phyloP scores from a whole-genome alignment of 2,113 vertebrate genomes.

The Rhinoptilus africanus region DNA sequence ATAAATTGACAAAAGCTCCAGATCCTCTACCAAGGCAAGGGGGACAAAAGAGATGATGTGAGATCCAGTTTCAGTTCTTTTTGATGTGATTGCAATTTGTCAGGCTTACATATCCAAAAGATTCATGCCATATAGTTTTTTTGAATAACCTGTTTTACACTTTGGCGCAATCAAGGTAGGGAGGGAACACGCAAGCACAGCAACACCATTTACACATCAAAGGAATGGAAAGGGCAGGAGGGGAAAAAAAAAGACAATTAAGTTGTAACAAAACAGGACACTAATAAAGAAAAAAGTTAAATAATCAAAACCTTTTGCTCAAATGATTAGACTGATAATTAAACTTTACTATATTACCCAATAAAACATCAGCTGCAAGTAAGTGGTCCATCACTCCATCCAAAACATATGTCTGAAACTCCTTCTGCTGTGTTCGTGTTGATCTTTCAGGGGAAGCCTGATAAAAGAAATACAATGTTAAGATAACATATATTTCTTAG shows the following conservation, averaged over 20 bases:
- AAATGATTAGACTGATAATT: neutral
- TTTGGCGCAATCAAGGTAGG: neutral
- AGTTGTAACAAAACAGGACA: neutral
- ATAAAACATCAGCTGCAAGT: constrained; percentile 92
- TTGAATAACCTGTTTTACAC: neutral
- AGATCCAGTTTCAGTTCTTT: neutral
- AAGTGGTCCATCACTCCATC: constrained; percentile 98
- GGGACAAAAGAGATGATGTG: neutral
- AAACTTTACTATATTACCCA: constrained; percentile 77
- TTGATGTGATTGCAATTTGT: neutral
- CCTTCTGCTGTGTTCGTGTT: constrained; percentile 96
- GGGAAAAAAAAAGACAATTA: neutral
- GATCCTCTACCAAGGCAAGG: neutral
- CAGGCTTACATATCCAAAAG: neutral
- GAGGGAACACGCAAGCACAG: neutral
- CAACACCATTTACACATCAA: neutral
- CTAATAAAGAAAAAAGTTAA: neutral
- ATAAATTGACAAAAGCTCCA: neutral
- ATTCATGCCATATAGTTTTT: neutral
- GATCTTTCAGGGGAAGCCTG: constrained; percentile 97
- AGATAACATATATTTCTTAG: neutral
- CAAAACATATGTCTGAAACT: constrained; percentile 96
- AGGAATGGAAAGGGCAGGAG: neutral
- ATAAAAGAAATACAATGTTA: neutral
- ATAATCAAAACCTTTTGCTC: neutral